Evolutionary conservation across 2,113 vertebrate species (phyloP), one percentile per base, ranked within the genome.

Genomic region (Alectura lathami): DNA sequence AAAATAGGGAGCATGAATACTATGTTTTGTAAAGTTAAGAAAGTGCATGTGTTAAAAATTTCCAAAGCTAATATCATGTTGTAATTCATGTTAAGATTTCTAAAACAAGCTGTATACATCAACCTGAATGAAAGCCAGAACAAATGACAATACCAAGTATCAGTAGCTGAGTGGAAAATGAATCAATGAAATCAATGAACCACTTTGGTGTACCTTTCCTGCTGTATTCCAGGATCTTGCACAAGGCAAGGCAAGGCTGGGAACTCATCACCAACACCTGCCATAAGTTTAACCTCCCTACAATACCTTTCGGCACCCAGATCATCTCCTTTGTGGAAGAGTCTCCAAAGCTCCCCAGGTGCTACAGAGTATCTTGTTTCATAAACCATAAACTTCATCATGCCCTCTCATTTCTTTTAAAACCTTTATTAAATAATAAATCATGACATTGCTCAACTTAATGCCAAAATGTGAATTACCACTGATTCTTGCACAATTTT

Each of bases 201-300:
- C n/a, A n/a, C n/a, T n/a, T 69, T 9, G 13, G 85, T 64, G 17
- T 27, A 42, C 45, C 36, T 38, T 51, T 16, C 56, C 45, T 29
- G 8, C 18, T 47, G 40, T 40, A 54, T 64, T 78, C 22, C 9
- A 9, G 42, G 53, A 24, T 22, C n/a, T 48, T 57, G 32, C 13
- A 43, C 0, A 0, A 76, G 38, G 26, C 0, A 0, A 76, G 38
- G 26, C n/a, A 68, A 34, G 47, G 17, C 22, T 67, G 14, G 6
- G 26, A 11, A 11, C n/a, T 72, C 53, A 59, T 9, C 20, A 47
- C 24, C 42, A 56, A 10, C 24, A 53, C 18, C 36, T 80, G 68
- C n/a, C 48, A 73, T 5, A 83, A 62, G 53, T 11, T 50, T 57
- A 87, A 59, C 7, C 6, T 50, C 53, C 32, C 24, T 17, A 13